Percentiles rank a stretch among this genome's conserved stretches.
Conservation (phyloP, 2,113 vertebrate genomes). For the Onychostruthus taczanowskii region DNA sequence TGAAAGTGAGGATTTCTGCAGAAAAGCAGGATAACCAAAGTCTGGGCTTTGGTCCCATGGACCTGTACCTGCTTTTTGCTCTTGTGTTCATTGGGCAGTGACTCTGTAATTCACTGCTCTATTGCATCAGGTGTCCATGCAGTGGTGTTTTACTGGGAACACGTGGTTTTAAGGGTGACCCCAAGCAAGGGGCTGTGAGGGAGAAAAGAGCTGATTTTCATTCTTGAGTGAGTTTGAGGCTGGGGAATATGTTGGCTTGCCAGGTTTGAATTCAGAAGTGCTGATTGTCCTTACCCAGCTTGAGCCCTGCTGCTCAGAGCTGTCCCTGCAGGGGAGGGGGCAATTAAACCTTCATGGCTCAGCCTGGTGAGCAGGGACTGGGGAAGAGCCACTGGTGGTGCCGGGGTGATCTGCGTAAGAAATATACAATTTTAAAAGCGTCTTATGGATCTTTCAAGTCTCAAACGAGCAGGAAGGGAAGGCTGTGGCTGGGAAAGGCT, state of each 20-base stretch:
- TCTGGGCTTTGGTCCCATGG: not conserved
- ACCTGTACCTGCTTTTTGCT: not conserved
- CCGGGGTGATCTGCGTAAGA: not conserved
- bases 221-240: not conserved
- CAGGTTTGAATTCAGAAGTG: not conserved
- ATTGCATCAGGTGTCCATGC: not conserved
- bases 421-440: rapidly evolving
- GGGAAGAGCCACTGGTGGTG: not conserved
- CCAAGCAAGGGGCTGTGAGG: not conserved
- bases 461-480: not conserved
- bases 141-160: not conserved
- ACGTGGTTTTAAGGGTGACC: not conserved
- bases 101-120: not conserved
- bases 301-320: not conserved
- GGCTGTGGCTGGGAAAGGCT: not conserved
- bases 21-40: not conserved
- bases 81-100: not conserved
- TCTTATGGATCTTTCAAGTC: not conserved
- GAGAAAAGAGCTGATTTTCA: not conserved
- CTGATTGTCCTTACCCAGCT: not conserved
- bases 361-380: not conserved
- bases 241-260: not conserved
- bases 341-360: not conserved
- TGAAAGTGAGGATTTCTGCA: not conserved
- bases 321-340: not conserved